phyloP scores from a whole-genome alignment of 2,113 vertebrate genomes.

The Caranx ignobilis region DNA sequence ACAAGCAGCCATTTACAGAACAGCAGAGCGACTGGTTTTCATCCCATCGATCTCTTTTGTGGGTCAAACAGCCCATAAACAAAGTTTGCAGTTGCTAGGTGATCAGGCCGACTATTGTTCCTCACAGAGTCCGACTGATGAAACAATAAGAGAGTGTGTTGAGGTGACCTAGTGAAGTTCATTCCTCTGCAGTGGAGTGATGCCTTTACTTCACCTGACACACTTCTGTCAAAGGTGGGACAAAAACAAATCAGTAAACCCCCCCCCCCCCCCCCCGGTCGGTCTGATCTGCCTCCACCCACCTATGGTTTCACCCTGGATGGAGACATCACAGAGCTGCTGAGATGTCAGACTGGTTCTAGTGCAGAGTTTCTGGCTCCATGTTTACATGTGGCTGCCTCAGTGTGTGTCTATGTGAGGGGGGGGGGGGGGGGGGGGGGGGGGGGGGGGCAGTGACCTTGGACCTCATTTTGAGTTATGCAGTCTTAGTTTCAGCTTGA shows the following conservation, averaged over 20 bases:
- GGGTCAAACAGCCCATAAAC: neutral
- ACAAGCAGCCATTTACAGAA: neutral
- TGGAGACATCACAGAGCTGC: neutral
- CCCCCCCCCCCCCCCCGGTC: neutral
- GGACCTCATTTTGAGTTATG: neutral
- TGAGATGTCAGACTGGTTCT: slow-evolving; percentile 22
- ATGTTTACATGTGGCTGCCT: neutral
- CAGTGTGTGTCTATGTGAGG: too few relatives aligned
- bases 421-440: too few relatives aligned
- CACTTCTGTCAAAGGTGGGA: slow-evolving; percentile 14
- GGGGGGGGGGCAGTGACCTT: neutral
- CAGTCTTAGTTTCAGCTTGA: neutral
- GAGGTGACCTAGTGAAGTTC: neutral
- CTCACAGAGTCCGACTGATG: neutral
- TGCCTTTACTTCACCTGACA: slow-evolving; percentile 1
- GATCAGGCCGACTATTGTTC: neutral
- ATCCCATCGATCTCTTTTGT: too few relatives aligned
- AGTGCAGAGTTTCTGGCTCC: neutral
- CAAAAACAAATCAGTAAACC: neutral
- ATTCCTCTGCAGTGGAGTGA: neutral
- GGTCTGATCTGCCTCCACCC: neutral
- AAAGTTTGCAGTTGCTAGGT: neutral
- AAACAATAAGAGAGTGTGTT: neutral
- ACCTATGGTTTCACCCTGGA: neutral
- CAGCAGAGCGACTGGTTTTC: neutral